Evolutionary conservation across 2,888 invertebrate genomes (phyloP).

Genomic region (Drosophila suboccidentalis): DNA sequence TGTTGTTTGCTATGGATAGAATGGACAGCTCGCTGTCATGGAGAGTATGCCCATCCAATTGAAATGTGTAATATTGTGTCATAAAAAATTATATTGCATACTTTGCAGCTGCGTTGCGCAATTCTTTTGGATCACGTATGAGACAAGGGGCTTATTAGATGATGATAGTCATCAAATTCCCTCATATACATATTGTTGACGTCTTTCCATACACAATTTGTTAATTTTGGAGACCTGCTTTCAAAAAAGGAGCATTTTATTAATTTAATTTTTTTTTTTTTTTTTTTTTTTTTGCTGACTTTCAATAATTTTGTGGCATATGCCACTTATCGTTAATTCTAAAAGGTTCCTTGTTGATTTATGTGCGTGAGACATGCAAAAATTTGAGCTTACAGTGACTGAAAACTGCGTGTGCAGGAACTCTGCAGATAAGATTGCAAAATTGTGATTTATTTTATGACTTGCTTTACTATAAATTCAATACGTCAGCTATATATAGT

Average conservation of each 20-base stretch:
- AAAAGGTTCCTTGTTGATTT: conserved; percentile 35
- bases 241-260: conserved; percentile 4
- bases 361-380: conserved; percentile 41
- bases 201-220: not conserved
- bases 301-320: conserved; percentile 28
- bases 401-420: not conserved
- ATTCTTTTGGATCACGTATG: conserved; percentile 11
- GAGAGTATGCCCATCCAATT: conserved; percentile 21
- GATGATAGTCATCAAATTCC: not conserved
- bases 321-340: conserved; percentile 30
- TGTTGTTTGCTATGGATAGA: conserved; percentile 1
- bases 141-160: not conserved
- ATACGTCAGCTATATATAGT: conserved; percentile 2
- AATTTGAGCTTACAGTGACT: not conserved
- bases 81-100: conserved; percentile 66
- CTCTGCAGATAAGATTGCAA: conserved; percentile 2
- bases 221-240: conserved; percentile 9
- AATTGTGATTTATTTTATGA: conserved; percentile 20
- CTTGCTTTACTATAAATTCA: not conserved
- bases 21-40: not conserved
- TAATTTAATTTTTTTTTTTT: conserved; percentile 11
- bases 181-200: not conserved
- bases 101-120: conserved; percentile 51
- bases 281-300: conserved; percentile 22
- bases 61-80: conserved; percentile 28